These are phyloP conservation scores for Sceloporus undulatus DNA, from an alignment of 2,113 vertebrate genomes.

Conservation along the genomic window DNA sequence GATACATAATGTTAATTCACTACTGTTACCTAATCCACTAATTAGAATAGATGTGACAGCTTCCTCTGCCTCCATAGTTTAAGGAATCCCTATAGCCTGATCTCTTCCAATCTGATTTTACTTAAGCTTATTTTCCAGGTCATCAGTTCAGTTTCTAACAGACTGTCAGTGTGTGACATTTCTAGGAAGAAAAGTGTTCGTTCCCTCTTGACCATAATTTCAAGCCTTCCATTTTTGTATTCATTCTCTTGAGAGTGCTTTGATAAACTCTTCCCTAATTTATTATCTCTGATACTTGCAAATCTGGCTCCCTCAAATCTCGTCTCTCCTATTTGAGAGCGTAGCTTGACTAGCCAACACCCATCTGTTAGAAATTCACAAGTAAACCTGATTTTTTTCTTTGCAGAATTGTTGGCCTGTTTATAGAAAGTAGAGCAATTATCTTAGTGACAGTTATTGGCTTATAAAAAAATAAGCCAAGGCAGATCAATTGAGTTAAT, in stretches of 20 bases:
- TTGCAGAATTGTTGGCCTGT: not conserved
- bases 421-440: not conserved
- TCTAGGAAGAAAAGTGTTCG: not conserved
- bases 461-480: constrained; percentile 8
- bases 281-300: constrained; percentile 14
- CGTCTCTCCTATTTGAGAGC: not conserved
- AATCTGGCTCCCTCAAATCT: not conserved
- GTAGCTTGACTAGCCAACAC: not conserved
- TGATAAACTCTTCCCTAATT: not conserved
- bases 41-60: not conserved
- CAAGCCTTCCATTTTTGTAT: not conserved
- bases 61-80: not conserved
- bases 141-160: constrained; percentile 19
- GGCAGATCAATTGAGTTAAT: not conserved
- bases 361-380: not conserved
- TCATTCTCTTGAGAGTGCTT: constrained; percentile 5
- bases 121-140: not conserved
- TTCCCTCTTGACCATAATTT: not conserved
- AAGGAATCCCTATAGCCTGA: not conserved
- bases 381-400: not conserved
- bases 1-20: not conserved
- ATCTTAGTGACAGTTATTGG: not conserved
- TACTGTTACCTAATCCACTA: not conserved
- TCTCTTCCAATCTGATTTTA: constrained; percentile 21
- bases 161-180: not conserved